Conservation (phyloP, 2,888 invertebrate species). For the Lasioglossum leucozonium region DNA sequence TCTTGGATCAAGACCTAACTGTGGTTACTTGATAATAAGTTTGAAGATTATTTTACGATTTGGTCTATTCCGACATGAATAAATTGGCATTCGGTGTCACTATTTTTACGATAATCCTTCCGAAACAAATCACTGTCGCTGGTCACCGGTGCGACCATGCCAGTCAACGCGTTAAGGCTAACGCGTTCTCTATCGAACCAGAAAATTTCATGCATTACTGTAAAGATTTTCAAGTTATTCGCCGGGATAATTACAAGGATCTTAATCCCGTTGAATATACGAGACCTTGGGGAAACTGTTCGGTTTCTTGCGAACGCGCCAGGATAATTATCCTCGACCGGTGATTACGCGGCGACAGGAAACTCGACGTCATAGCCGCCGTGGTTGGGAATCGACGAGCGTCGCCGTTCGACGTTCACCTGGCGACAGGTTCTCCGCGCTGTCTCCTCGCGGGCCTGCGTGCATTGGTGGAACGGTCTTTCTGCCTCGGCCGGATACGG, state of each 20-base stretch:
- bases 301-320: not conserved
- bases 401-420: constrained; percentile 15
- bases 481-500: constrained; percentile 7
- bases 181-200: not conserved
- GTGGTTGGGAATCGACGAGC: constrained; percentile 24
- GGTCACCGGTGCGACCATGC: too few relatives aligned
- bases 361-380: constrained; percentile 20
- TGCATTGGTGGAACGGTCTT: constrained; percentile 36
- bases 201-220: too few relatives aligned
- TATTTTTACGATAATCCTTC: not conserved
- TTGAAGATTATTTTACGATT: not conserved
- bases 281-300: not conserved
- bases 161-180: not conserved
- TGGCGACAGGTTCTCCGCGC: constrained; percentile 33
- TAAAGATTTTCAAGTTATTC: not conserved
- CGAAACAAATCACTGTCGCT: not conserved
- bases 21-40: not conserved
- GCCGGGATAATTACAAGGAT: not conserved
- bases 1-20: too few relatives aligned
- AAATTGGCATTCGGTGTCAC: not conserved
- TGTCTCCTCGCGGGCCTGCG: constrained; percentile 33
- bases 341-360: constrained; percentile 14
- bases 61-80: not conserved
- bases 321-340: constrained; percentile 19
- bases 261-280: not conserved